Conservation (phyloP, 2,113 vertebrate species). For the Entosphenus tridentatus region DNA sequence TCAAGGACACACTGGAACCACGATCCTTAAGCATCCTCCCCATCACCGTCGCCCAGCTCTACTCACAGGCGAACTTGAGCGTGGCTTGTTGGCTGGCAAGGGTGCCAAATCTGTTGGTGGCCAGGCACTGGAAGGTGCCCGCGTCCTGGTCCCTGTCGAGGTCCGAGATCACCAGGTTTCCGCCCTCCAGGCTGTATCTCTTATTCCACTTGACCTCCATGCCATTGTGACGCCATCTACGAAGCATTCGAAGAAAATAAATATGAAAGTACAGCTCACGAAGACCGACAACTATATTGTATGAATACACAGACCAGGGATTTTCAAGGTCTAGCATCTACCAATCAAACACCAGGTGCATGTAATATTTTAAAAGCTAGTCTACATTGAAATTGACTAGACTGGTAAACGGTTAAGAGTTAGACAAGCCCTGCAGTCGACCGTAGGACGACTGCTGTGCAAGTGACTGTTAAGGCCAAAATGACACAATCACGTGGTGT, state of each 20-base stretch:
- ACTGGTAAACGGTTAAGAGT: too few species aligned
- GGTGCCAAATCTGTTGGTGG: conserved; percentile 51
- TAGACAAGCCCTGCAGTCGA: too few species aligned
- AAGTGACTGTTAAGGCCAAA: not conserved
- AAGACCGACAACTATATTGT: not conserved
- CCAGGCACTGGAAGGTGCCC: conserved; percentile 56
- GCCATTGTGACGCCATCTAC: conserved; percentile 59
- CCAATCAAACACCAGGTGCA: not conserved
- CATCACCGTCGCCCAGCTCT: not conserved
- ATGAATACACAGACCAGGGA: not conserved
- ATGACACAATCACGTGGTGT: too few species aligned
- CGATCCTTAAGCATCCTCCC: too few species aligned
- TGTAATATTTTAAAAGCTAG: not conserved
- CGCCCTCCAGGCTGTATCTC: conserved; percentile 51
- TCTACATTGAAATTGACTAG: not conserved
- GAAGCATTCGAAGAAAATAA: not conserved
- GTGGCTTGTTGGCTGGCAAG: conserved; percentile 51
- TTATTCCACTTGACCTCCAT: conserved; percentile 37
- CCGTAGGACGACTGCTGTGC: too few species aligned
- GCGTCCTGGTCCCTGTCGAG: conserved; percentile 45
- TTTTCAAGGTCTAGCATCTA: not conserved
- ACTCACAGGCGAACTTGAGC: conserved; percentile 80
- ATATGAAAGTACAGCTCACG: conserved; percentile 9
- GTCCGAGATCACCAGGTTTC: conserved; percentile 57
- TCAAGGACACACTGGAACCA: too few species aligned